These are phyloP conservation scores for Nymphalis polychloros DNA, from an alignment of 2,888 invertebrate species.

Conservation along the genomic window DNA sequence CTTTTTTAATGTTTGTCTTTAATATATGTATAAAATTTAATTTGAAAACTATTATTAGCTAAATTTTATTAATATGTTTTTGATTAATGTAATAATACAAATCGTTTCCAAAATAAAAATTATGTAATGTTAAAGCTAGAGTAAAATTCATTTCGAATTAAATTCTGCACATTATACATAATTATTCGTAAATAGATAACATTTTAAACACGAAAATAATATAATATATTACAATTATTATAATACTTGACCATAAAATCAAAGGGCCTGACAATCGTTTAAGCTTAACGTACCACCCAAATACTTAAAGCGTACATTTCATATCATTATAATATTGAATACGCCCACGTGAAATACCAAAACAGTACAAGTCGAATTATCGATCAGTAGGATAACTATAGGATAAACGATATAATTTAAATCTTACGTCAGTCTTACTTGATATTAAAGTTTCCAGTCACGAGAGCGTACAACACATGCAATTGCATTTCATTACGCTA, in stretches of 20 bases:
- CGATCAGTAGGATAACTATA: slow-evolving; percentile 30
- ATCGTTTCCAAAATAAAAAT: too few species aligned
- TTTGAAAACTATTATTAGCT: too few species aligned
- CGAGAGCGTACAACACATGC: slow-evolving; percentile 32
- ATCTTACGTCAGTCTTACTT: slow-evolving; percentile 32
- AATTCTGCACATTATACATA: neutral
- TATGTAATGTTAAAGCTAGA: neutral
- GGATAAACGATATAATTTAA: slow-evolving; percentile 34
- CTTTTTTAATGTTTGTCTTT: too few species aligned
- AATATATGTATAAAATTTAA: too few species aligned
- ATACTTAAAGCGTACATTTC: slow-evolving; percentile 26
- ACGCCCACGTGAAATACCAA: slow-evolving; percentile 34
- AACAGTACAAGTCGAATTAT: slow-evolving; percentile 33
- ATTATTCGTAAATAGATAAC: neutral
- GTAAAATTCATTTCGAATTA: neutral
- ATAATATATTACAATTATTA: slow-evolving; percentile 11
- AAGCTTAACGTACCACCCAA: slow-evolving; percentile 17
- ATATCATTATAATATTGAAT: slow-evolving; percentile 33
- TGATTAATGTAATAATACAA: too few species aligned
- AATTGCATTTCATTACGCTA: slow-evolving; percentile 31
- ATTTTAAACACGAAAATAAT: neutral
- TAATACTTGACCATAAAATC: slow-evolving; percentile 23
- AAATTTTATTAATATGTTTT: too few species aligned
- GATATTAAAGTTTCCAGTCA: slow-evolving; percentile 36
- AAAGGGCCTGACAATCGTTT: slow-evolving; percentile 18